These are phyloP conservation scores for Tolypeutes matacus DNA, from an alignment of 2,797 vertebrate species.

Conservation along the genomic window DNA sequence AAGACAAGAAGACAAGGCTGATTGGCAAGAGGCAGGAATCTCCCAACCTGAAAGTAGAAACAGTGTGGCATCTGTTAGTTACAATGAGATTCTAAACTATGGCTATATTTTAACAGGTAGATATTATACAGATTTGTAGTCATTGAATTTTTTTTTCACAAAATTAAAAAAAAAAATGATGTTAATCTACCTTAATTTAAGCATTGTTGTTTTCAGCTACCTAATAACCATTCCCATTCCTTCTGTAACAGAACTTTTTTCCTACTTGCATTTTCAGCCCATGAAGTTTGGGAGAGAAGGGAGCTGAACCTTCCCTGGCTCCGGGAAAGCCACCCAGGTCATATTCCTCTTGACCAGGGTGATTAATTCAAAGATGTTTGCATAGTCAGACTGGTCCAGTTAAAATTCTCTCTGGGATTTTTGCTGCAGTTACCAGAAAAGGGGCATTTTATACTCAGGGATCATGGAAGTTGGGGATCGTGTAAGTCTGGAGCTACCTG, in stretches of 20 bases:
- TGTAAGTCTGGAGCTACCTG: background rate
- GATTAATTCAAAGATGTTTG: background rate
- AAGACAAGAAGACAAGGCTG: background rate
- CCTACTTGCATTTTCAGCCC: background rate
- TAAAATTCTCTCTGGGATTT: constrained; percentile 39
- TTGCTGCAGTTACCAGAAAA: background rate
- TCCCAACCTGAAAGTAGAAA: background rate
- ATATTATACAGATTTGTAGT: background rate
- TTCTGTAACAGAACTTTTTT: background rate
- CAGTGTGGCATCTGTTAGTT: background rate
- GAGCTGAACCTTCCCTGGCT: background rate
- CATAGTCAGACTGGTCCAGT: background rate
- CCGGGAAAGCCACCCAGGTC: too few relatives aligned
- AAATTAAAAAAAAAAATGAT: background rate
- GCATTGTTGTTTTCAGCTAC: constrained; percentile 1
- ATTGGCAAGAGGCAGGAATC: background rate
- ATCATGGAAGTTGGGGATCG: background rate
- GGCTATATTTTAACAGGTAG: background rate
- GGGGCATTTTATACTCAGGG: background rate
- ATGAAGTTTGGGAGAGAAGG: background rate
- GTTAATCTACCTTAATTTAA: background rate
- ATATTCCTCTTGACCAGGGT: background rate
- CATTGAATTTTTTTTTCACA: background rate
- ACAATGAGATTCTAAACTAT: background rate
- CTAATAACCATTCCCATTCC: background rate